A percentile compares a stretch with the other conserved stretches of the same genome.
Evolutionary conservation across 2,113 vertebrate species (phyloP).

Genomic region (Lamprologus lemairii): DNA sequence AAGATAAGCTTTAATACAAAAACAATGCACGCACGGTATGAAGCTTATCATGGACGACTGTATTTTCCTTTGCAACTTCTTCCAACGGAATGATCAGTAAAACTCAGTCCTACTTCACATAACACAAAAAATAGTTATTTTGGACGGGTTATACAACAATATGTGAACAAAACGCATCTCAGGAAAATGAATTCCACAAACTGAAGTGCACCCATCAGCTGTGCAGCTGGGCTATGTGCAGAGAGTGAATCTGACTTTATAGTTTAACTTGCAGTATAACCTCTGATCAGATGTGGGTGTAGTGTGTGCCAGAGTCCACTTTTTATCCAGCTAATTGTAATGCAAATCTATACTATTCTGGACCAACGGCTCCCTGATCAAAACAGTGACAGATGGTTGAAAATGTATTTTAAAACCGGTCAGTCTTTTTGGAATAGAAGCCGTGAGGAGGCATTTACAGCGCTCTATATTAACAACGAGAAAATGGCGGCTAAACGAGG

Average conservation of each 20-base stretch:
- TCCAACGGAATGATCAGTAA: not conserved
- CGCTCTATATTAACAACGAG: slow-evolving; percentile 43
- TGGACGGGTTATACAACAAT: not conserved
- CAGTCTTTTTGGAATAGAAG: not conserved
- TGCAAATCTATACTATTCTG: not conserved
- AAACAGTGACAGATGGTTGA: slow-evolving; percentile 46
- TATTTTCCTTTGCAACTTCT: not conserved
- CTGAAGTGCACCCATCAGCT: not conserved
- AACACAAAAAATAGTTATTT: not conserved
- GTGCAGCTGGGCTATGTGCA: not conserved
- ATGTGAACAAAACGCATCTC: not conserved
- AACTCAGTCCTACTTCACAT: not conserved
- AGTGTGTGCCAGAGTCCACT: not conserved
- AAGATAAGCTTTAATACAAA: not conserved
- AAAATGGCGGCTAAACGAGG: slow-evolving; percentile 66
- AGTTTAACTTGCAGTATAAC: not conserved
- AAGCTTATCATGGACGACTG: not conserved
- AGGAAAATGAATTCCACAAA: not conserved
- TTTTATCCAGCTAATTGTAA: not conserved
- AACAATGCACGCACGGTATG: not conserved
- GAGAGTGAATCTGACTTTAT: not conserved
- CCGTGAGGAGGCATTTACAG: slow-evolving; percentile 13
- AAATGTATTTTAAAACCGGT: slow-evolving; percentile 29
- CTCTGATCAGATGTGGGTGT: not conserved
- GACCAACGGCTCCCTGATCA: not conserved